Conservation (phyloP, 1,140 invertebrate genomes). For the Meloidogyne exigua region DNA sequence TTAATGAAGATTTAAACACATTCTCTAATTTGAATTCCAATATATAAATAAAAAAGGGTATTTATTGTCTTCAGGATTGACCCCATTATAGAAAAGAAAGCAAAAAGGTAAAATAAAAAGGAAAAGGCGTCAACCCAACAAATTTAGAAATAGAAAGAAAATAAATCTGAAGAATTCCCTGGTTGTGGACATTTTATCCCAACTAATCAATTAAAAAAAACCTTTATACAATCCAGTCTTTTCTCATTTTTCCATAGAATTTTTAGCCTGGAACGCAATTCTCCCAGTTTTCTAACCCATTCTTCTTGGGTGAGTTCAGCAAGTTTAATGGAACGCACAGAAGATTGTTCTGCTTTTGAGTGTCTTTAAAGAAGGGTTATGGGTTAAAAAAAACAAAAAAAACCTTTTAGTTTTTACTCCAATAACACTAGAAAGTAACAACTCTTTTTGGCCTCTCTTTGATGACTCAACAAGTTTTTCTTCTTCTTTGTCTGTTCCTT, state of each 20-base stretch:
- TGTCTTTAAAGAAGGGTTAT: not conserved
- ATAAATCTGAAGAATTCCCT: no score
- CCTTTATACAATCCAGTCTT: slow-evolving; percentile 44
- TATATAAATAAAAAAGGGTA: no score
- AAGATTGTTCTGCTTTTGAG: slow-evolving; percentile 4
- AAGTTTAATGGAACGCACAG: slow-evolving; percentile 13
- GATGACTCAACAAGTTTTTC: not conserved
- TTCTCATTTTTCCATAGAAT: slow-evolving; percentile 39
- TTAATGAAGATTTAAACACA: no score
- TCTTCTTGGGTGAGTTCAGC: slow-evolving; percentile 41
- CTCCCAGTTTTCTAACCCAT: slow-evolving; percentile 27
- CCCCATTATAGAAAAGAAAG: no score
- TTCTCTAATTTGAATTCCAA: no score
- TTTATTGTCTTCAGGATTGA: no score
- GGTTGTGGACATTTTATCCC: no score
- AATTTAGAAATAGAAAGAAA: no score
- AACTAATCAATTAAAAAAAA: not conserved
- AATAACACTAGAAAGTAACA: slow-evolving; percentile 1
- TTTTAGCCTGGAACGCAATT: slow-evolving; percentile 33
- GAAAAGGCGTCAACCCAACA: no score
- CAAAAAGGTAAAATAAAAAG: no score
- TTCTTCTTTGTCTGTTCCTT: not conserved
- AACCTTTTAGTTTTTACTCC: not conserved
- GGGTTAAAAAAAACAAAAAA: no score
- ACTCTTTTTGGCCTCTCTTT: not conserved